phyloP scores from a whole-genome alignment of 1,140 invertebrate genomes.

The Himalopsyche phryganea region DNA sequence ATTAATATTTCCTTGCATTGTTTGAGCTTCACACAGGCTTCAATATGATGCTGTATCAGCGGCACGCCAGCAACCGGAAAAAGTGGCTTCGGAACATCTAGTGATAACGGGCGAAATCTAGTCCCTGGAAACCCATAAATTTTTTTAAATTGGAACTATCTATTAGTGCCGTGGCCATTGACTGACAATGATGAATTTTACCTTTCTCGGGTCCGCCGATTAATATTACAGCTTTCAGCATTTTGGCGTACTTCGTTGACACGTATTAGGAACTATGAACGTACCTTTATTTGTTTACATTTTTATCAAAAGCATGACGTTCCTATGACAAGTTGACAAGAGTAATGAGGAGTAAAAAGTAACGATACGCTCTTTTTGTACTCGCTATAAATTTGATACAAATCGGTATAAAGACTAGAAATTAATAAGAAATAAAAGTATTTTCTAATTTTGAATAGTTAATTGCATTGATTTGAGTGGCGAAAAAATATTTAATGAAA shows the following conservation, averaged over 20 bases:
- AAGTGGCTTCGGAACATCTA: constrained; percentile 95
- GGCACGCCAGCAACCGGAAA: constrained; percentile 95
- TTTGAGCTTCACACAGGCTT: constrained; percentile 79
- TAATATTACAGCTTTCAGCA: constrained; percentile 73
- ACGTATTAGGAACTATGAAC: constrained; percentile 9
- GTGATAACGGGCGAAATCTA: constrained; percentile 90
- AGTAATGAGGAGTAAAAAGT: no score
- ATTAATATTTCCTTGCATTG: constrained; percentile 88
- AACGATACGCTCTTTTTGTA: no score
- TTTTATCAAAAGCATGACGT: constrained; percentile 6
- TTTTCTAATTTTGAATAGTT: no score
- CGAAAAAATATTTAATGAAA: no score
- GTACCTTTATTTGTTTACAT: constrained; percentile 20
- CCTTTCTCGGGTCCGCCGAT: constrained; percentile 76
- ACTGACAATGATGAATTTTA: constrained; percentile 35
- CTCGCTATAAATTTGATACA: no score
- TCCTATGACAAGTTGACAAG: no score
- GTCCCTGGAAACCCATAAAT: constrained; percentile 67
- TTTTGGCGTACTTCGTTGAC: constrained; percentile 37
- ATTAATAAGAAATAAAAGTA: no score
- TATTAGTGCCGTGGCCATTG: neutral
- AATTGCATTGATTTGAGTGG: no score
- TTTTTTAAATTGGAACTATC: constrained; percentile 7
- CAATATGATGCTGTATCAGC: constrained; percentile 95
- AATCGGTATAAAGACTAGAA: no score